A percentile compares a stretch with the other conserved stretches of the same genome.
Conservation (phyloP, 2,113 vertebrate genomes). For the Oreotragus oreotragus region DNA sequence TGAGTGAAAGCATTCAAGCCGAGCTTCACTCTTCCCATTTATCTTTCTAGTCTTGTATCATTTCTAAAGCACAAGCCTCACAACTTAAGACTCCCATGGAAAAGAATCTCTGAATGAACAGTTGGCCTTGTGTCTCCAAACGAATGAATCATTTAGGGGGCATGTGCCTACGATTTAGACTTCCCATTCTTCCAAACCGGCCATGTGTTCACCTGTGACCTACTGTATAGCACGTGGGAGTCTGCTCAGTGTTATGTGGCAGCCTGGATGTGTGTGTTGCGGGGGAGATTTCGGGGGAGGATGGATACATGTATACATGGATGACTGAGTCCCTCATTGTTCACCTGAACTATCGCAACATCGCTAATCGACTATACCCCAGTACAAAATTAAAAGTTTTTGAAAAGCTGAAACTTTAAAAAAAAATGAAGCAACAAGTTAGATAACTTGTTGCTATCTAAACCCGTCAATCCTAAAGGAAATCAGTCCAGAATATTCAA, state of each 20-base stretch:
- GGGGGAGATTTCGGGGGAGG: background rate
- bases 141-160: background rate
- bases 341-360: background rate
- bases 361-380: fast-evolving
- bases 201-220: background rate
- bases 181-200: background rate
- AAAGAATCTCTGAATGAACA: background rate
- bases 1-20: background rate
- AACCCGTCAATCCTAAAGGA: background rate
- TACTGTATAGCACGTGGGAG: background rate
- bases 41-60: background rate
- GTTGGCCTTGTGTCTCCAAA: background rate
- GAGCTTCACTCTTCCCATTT: background rate
- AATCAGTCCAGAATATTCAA: background rate
- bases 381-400: background rate
- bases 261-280: background rate
- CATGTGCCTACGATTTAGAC: background rate
- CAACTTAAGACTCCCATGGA: background rate
- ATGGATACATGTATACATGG: background rate
- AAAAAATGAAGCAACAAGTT: background rate
- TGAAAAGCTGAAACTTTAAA: background rate
- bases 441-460: background rate
- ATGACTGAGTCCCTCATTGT: background rate
- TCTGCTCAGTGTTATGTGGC: background rate
- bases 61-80: background rate